Conservation (phyloP, 1,140 invertebrate species). For the Camponotus pennsylvanicus region DNA sequence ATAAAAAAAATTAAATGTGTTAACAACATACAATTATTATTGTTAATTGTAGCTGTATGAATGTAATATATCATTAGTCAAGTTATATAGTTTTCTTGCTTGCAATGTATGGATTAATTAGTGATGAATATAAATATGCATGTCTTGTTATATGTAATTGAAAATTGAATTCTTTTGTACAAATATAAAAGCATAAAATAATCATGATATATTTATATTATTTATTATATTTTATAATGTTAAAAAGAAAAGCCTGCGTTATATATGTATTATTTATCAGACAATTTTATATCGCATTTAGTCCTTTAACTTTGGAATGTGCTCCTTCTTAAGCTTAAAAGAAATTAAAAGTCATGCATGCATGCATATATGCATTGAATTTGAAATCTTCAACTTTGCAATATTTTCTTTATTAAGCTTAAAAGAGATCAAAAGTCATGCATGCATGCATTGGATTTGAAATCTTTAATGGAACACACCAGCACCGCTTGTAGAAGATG, state of each 20-base stretch:
- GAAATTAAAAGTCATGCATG: constrained; percentile 58
- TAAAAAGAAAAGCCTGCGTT: constrained; percentile 6
- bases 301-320: constrained; percentile 48
- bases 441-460: constrained; percentile 51
- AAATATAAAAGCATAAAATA: background rate
- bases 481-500: constrained; percentile 54
- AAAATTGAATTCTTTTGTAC: background rate
- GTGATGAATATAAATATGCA: background rate
- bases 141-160: background rate
- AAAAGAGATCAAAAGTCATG: constrained; percentile 47
- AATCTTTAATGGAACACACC: constrained; percentile 50
- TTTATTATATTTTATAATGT: constrained; percentile 11
- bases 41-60: background rate
- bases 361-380: background rate
- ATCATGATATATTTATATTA: background rate
- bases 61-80: constrained; percentile 13
- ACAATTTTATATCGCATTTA: constrained; percentile 55
- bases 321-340: constrained; percentile 24
- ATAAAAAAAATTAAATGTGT: background rate
- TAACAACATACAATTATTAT: background rate
- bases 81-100: background rate
- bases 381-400: background rate
- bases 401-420: constrained; percentile 30
- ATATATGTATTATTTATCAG: constrained; percentile 29
- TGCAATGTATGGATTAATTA: too few relatives aligned